Evolutionary conservation across 2,888 invertebrate genomes (phyloP), one percentile per base, ranked within the genome.

Genomic region (Strigamia maritima): DNA sequence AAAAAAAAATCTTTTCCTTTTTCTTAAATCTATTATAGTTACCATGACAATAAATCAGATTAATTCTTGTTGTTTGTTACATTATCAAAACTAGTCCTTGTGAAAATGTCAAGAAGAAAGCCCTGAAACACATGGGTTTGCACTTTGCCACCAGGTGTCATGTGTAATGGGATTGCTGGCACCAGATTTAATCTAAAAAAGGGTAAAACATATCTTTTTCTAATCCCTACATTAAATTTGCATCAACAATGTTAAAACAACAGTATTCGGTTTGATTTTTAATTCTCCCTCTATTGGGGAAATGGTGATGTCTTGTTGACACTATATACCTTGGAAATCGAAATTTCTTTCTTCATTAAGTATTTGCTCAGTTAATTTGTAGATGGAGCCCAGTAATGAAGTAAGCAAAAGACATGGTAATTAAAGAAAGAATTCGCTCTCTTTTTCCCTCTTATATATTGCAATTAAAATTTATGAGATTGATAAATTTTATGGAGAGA

Each of bases 31-130:
- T 19, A 60, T 60, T 60, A 60, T 60, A 19, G 40, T 60, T 60
- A 19, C 60, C 60, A 60, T 60, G 60, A 24, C 19, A 60, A 60
- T 16, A 60, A 60, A 60, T 19, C 2, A 24, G 60, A 19, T 60
- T 60, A 60, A 60, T n/a, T 60, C 60, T 10, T 60, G 60, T 49
- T 49, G 49, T 49, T 60, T 60, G 60, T 19, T 60, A 60, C 60
- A 60, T 60, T 19, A 60, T 60, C 19, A 60, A 49, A 60, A 60
- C 4, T 2, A 60, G 60, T 60, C 19, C 49, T 49, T 19, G n/a
- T n/a, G 60, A 60, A 19, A 60, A 60, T 16, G 1, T 2, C 4
- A 60, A 60, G 60, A 60, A 60, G 3, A 49, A 49, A 49, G n/a
- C 14, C 8, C 49, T n/a, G 49, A 3, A 19, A 14, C 60, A 60